These are phyloP conservation scores for Atta cephalotes DNA, from an alignment of 1,140 invertebrate genomes.

Conservation along the genomic window DNA sequence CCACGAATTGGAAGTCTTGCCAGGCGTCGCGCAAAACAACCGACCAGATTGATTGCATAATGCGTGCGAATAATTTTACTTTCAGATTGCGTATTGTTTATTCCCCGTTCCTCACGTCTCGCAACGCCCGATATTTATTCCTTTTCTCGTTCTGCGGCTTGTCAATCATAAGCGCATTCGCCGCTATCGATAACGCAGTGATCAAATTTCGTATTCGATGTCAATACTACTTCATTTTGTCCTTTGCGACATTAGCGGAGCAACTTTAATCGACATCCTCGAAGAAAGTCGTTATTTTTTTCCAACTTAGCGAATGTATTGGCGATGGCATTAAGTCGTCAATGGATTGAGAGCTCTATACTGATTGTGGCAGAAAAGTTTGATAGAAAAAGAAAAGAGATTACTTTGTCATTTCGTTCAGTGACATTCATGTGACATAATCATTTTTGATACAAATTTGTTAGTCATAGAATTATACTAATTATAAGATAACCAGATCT, in stretches of 20 bases:
- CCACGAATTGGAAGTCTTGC: constrained; percentile 50
- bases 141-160: neutral
- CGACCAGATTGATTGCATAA: constrained; percentile 33
- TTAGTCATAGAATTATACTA: no score
- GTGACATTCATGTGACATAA: no score
- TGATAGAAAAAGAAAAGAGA: no score
- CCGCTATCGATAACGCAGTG: constrained; percentile 16
- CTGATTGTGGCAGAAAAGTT: no score
- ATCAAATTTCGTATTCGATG: constrained; percentile 1
- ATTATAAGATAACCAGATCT: no score
- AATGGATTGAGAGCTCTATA: neutral
- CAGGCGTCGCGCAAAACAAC: constrained; percentile 38
- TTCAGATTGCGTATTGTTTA: constrained; percentile 47
- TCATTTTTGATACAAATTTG: no score
- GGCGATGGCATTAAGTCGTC: neutral
- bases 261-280: constrained; percentile 35
- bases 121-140: constrained; percentile 1
- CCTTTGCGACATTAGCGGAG: neutral
- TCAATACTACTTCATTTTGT: neutral
- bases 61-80: constrained; percentile 40
- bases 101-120: neutral
- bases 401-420: no score
- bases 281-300: constrained; percentile 23
- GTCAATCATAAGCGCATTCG: neutral
- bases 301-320: neutral